These are phyloP conservation scores for Brenthis daphne DNA, from an alignment of 2,888 invertebrate species.

Conservation along the genomic window DNA sequence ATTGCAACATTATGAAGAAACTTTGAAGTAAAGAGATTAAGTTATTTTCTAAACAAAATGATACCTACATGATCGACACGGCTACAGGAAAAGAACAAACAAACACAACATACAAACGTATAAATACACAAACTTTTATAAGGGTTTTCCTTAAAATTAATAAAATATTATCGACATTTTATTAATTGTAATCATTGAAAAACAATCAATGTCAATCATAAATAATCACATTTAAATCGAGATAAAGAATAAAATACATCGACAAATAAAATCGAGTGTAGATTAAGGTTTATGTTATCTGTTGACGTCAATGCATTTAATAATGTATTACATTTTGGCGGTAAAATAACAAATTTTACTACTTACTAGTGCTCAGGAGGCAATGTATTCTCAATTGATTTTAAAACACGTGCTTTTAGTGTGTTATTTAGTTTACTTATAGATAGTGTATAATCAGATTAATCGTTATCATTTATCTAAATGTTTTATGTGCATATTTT, in stretches of 20 bases:
- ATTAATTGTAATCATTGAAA: background rate
- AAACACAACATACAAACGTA: no score
- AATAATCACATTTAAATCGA: constrained; percentile 1
- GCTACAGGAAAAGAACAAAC: no score
- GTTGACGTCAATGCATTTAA: constrained; percentile 19
- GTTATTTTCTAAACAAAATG: no score
- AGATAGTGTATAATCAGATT: no score
- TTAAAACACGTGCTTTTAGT: background rate
- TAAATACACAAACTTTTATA: no score
- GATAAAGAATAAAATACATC: constrained; percentile 3
- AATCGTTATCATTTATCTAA: no score
- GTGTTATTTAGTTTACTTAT: no score
- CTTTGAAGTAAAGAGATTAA: no score
- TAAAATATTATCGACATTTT: no score
- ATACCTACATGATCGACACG: no score
- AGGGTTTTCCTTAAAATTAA: no score
- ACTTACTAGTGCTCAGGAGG: background rate
- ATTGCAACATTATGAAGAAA: background rate
- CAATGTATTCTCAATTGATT: constrained; percentile 12
- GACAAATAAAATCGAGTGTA: background rate
- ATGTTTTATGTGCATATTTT: no score
- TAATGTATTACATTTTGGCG: constrained; percentile 12
- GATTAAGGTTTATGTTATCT: constrained; percentile 14
- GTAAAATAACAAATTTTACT: constrained; percentile 9
- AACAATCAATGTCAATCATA: constrained; percentile 5